A percentile compares a stretch with the other conserved stretches of the same genome.
Conservation (phyloP, 2,888 invertebrate species). For the Oithona nana region DNA sequence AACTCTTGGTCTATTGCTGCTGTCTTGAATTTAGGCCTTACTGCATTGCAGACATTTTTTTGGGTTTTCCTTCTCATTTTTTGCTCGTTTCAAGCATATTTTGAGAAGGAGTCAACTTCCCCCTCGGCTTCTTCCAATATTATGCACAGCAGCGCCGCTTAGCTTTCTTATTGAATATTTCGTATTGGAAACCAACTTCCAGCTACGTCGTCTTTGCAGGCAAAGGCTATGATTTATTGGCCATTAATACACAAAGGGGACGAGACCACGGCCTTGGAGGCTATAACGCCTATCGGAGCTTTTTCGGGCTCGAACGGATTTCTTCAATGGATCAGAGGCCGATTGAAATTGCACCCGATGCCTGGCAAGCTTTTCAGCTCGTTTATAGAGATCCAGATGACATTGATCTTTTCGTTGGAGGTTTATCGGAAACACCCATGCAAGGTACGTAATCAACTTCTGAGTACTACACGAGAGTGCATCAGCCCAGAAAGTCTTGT, state of each 20-base stretch:
- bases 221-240: slow-evolving; percentile 12
- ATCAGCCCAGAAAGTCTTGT: too few relatives aligned
- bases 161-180: neutral
- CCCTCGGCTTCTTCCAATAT: too few relatives aligned
- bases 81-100: too few relatives aligned
- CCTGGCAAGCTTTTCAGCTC: neutral
- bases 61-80: too few relatives aligned
- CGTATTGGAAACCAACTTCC: neutral
- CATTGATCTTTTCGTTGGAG: slow-evolving; percentile 10
- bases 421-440: neutral
- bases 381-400: slow-evolving; percentile 6
- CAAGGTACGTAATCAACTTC: neutral
- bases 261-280: slow-evolving; percentile 17
- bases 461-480: too few relatives aligned
- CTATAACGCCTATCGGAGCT: neutral
- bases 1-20: too few relatives aligned
- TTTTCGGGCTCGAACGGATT: neutral
- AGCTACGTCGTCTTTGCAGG: too few relatives aligned
- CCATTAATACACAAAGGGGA: slow-evolving; percentile 18
- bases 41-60: too few relatives aligned
- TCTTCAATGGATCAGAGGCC: neutral
- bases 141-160: too few relatives aligned
- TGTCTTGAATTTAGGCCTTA: too few relatives aligned
- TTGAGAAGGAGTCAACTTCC: too few relatives aligned
- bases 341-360: neutral